phyloP scores from a whole-genome alignment of 1,140 invertebrate genomes.

The Drusus annulatus region DNA sequence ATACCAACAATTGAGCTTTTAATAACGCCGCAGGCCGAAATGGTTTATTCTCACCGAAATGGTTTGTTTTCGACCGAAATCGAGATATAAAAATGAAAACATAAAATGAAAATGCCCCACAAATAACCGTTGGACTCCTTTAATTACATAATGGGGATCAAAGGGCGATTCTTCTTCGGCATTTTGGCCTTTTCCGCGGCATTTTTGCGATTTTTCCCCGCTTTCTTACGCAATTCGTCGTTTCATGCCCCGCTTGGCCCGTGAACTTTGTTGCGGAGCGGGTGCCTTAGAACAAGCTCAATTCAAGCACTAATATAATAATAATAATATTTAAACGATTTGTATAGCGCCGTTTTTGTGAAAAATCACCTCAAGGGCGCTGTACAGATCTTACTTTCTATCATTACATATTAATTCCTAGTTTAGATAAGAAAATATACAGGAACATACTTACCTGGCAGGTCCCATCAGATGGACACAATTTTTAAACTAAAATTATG shows the following conservation, averaged over 20 bases:
- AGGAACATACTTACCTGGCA: no score
- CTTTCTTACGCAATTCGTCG: neutral
- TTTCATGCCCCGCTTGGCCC: neutral
- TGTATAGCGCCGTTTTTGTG: no score
- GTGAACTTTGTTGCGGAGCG: neutral
- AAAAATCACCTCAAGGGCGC: no score
- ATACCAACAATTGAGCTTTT: slow-evolving; percentile 23
- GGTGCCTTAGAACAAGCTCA: no score
- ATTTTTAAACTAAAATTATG: no score
- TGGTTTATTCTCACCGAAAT: neutral
- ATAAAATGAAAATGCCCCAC: slow-evolving; percentile 6
- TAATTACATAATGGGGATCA: slow-evolving; percentile 31
- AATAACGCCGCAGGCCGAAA: slow-evolving; percentile 3
- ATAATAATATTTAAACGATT: no score
- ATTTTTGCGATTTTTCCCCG: slow-evolving; percentile 15
- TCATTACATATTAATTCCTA: no score
- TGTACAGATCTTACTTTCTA: no score
- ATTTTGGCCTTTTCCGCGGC: neutral
- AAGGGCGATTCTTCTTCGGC: slow-evolving; percentile 16
- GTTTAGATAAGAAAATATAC: no score
- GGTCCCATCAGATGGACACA: no score
- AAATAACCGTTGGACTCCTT: slow-evolving; percentile 19
- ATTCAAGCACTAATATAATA: no score
- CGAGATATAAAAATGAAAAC: slow-evolving; percentile 13
- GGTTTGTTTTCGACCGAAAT: slow-evolving; percentile 21